These are phyloP conservation scores for Muntiacus reevesi DNA, from an alignment of 2,113 vertebrate species.

Conservation along the genomic window DNA sequence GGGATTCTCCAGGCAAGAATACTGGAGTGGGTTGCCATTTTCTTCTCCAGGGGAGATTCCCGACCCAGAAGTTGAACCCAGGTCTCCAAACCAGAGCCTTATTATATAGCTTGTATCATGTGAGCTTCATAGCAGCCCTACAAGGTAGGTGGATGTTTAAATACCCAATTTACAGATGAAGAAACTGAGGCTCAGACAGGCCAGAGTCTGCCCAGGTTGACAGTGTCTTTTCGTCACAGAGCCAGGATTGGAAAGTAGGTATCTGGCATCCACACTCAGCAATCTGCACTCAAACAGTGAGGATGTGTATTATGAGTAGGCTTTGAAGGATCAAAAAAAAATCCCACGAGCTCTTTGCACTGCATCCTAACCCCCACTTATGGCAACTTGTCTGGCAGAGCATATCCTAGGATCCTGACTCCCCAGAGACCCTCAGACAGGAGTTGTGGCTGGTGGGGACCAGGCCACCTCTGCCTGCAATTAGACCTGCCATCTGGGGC, in stretches of 20 bases:
- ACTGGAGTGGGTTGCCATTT: not conserved
- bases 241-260: not conserved
- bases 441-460: not conserved
- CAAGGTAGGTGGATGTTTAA: not conserved
- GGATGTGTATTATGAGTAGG: fast-evolving
- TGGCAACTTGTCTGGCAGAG: not conserved
- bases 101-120: fast-evolving
- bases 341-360: not conserved
- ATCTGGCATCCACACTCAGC: no score
- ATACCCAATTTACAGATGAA: not conserved
- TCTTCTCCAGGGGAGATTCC: not conserved
- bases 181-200: not conserved
- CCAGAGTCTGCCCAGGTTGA: not conserved
- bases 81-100: not conserved
- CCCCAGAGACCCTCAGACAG: not conserved
- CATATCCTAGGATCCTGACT: not conserved
- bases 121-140: not conserved
- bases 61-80: not conserved
- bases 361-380: not conserved
- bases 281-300: not conserved
- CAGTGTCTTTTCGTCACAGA: not conserved
- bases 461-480: not conserved
- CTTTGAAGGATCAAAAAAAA: not conserved
- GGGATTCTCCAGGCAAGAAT: not conserved
- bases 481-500: not conserved